Base-by-base conservation (phyloP, 1,140 invertebrate genomes). In the Brachionus sp. region DNA sequence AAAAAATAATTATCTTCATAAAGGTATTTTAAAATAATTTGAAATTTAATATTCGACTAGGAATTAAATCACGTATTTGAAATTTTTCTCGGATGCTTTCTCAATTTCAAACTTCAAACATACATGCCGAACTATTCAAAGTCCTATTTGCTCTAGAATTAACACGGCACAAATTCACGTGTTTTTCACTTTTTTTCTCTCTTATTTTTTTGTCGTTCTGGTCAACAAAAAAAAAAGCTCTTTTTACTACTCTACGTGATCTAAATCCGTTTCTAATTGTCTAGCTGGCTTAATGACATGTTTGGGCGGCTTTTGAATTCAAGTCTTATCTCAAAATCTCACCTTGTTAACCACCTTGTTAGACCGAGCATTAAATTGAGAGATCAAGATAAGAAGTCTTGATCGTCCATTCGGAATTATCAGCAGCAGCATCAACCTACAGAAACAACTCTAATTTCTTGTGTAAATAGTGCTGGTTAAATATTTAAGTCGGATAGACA, bases 11-110 rank as follows among this genome's bases (percentile, higher is more conserved):
- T 75, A 75, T 75, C 42, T 75, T 46, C 23, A 46, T 33, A 46
- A 44, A 75, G 70, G 70, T 75, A 75, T 75, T 75, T 75, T 46
- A 75, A 75, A 75, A 75, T 46, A 75, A 75, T 75, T 75, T 75
- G 70, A 75, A 75, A 75, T 75, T 75, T 46, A 75, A 75, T 75
- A 70, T 46, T 75, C 33, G 7, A 46, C 9, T 29, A 73, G 46
- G 44, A 75, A 75, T 75, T 46, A 75, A 75, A 75, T 75, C 70
- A 75, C 70, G 70, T 75, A 70, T 39, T 37, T 39, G n/a, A 70
- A 39, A 16, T 70, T 37, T 39, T 57, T 57, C 16, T 57, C 50
- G 16, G 16, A 57, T 57, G 50, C 50, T 57, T 57, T 57, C 50
- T 68, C 64, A 68, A 68, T 68, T 68, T 33, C 64, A 68, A 73